Evolutionary conservation across 2,113 vertebrate species (phyloP).

Genomic region (Hypocryptadius cinnamomeus): DNA sequence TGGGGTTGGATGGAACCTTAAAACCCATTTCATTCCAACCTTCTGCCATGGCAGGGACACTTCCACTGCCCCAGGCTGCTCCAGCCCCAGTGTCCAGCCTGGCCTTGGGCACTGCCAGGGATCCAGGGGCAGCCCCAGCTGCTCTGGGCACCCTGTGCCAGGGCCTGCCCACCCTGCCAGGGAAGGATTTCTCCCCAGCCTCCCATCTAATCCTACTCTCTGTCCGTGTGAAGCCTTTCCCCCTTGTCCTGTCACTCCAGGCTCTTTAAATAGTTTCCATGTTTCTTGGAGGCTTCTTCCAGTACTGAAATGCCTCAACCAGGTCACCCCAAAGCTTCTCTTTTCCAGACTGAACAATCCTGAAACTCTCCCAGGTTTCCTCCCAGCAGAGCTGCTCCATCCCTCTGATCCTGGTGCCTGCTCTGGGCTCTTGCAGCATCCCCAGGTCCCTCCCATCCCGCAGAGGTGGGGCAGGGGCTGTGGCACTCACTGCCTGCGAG

Average conservation of each 20-base stretch:
- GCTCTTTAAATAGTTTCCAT: background rate
- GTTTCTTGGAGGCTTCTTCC: background rate
- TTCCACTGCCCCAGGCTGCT: too few species aligned
- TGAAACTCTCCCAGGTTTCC: background rate
- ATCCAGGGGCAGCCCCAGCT: background rate
- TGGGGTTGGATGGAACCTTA: too few species aligned
- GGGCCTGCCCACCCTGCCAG: background rate
- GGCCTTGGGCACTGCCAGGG: background rate
- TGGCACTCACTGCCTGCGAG: background rate
- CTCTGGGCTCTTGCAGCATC: background rate
- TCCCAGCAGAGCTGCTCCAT: background rate
- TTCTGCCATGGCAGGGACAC: background rate
- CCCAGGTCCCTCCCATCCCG: background rate
- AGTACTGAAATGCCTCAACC: rapidly evolving
- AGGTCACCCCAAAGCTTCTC: background rate
- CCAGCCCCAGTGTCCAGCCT: background rate
- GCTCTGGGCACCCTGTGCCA: background rate
- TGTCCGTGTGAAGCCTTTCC: background rate
- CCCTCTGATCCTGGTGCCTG: background rate
- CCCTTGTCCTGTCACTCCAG: background rate
- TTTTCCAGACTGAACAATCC: background rate
- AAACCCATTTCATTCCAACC: background rate
- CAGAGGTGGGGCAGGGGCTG: background rate
- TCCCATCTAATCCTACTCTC: background rate
- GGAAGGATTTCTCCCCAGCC: too few species aligned